These are phyloP conservation scores for Drosophila borealis DNA, from an alignment of 2,888 invertebrate genomes.

Conservation along the genomic window DNA sequence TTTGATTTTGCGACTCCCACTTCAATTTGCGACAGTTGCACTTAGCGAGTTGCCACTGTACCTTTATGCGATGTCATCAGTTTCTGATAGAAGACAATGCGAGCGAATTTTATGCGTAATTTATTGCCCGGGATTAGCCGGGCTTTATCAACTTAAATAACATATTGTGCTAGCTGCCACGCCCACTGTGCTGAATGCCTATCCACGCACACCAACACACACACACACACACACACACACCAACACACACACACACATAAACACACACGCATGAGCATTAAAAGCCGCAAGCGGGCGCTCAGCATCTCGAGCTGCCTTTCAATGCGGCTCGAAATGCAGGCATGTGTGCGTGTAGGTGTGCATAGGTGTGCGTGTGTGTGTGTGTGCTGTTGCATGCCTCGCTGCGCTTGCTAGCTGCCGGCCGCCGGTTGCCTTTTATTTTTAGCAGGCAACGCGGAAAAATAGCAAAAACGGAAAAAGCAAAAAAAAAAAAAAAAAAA, in stretches of 20 bases:
- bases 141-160: conserved; percentile 48
- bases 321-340: conserved; percentile 46
- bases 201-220: not conserved
- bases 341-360: conserved; percentile 20
- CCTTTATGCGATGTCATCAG: not conserved
- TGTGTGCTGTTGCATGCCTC: conserved; percentile 49
- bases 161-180: conserved; percentile 42
- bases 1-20: too few relatives aligned
- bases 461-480: conserved; percentile 35
- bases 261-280: conserved; percentile 12
- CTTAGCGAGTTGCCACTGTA: conserved; percentile 1
- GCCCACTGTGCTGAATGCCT: conserved; percentile 32
- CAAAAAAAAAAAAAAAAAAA: conserved; percentile 17
- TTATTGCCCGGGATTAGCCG: conserved; percentile 25
- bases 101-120: conserved; percentile 20
- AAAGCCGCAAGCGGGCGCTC: conserved; percentile 47
- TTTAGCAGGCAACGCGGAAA: conserved; percentile 69
- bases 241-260: not conserved
- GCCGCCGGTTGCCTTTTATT: conserved; percentile 69
- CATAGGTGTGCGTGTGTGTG: conserved; percentile 3
- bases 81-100: conserved; percentile 19
- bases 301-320: conserved; percentile 48
- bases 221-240: conserved; percentile 2
- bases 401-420: conserved; percentile 48
- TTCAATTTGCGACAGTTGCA: not conserved